Evolutionary conservation across 2,888 invertebrate species (phyloP).

Genomic region (Drosophila ustulata): DNA sequence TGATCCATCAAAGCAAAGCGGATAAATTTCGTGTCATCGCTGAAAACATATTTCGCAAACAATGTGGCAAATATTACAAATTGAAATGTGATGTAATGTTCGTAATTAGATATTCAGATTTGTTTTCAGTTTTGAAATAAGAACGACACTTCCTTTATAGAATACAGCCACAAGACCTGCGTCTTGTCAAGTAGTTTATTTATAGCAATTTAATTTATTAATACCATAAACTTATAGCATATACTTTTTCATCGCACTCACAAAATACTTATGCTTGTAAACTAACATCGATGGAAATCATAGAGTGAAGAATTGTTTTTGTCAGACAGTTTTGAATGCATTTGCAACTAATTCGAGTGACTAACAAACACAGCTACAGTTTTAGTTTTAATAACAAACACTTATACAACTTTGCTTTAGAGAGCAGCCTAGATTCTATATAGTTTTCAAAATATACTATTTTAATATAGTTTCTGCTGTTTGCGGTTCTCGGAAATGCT

Average conservation of each 20-base stretch:
- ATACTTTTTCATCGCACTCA: slow-evolving; percentile 20
- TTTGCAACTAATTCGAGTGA: slow-evolving; percentile 37
- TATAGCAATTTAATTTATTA: slow-evolving; percentile 29
- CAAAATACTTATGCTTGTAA: slow-evolving; percentile 33
- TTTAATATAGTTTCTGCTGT: slow-evolving; percentile 11
- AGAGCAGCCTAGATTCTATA: slow-evolving; percentile 11
- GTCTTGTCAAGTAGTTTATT: slow-evolving; percentile 34
- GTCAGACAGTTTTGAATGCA: slow-evolving; percentile 21
- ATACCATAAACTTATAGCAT: slow-evolving; percentile 21
- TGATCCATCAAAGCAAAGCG: slow-evolving; percentile 21
- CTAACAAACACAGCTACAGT: slow-evolving; percentile 59
- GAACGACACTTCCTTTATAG: slow-evolving; percentile 17
- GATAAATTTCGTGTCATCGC: slow-evolving; percentile 1
- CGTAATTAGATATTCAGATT: background rate
- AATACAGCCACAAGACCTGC: slow-evolving; percentile 29
- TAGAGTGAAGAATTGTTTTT: slow-evolving; percentile 23
- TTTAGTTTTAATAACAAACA: slow-evolving; percentile 40
- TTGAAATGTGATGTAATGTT: background rate
- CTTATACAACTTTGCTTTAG: slow-evolving; percentile 25
- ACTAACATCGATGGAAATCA: slow-evolving; percentile 29
- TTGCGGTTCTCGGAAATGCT: slow-evolving; percentile 26
- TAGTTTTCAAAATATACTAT: slow-evolving; percentile 35
- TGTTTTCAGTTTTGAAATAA: background rate
- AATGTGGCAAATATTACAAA: slow-evolving; percentile 8
- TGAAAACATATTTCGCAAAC: slow-evolving; percentile 4